phyloP scores from a whole-genome alignment of 2,113 vertebrate species.

The Hippocampus guttulatus region DNA sequence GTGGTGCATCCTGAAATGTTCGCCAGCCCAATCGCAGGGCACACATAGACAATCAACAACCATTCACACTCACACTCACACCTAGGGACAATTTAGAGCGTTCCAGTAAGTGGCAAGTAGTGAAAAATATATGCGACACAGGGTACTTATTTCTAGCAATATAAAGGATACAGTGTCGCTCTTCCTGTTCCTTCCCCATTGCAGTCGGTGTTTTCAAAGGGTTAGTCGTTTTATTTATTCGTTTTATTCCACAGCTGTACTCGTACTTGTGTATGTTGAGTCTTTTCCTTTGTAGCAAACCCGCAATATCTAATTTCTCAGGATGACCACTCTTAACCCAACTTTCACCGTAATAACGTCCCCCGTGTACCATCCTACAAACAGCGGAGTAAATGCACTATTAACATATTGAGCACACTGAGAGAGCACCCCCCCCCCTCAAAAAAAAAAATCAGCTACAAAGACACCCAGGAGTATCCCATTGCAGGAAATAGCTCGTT shows the following conservation, averaged over 20 bases:
- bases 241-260: neutral
- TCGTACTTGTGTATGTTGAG: neutral
- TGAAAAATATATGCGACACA: neutral
- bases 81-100: too few relatives aligned
- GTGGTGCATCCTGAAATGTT: too few relatives aligned
- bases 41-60: too few relatives aligned
- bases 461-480: conserved; percentile 87
- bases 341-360: conserved; percentile 43
- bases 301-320: conserved; percentile 34
- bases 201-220: neutral
- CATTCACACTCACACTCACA: too few relatives aligned
- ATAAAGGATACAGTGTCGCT: neutral
- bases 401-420: conserved; percentile 84
- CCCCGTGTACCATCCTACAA: conserved; percentile 56
- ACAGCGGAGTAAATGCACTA: conserved; percentile 70
- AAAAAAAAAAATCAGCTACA: conserved; percentile 56
- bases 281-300: conserved; percentile 2
- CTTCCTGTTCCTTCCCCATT: neutral
- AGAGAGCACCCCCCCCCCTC: conserved; percentile 24
- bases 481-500: conserved; percentile 89
- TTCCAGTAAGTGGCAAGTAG: neutral
- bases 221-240: neutral
- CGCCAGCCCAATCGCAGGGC: too few relatives aligned
- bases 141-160: neutral
- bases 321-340: conserved; percentile 37